Percentiles rank a stretch among this genome's conserved stretches.
Evolutionary conservation across 2,113 vertebrate species (phyloP).

Genomic region (Bambusicola thoracicus): DNA sequence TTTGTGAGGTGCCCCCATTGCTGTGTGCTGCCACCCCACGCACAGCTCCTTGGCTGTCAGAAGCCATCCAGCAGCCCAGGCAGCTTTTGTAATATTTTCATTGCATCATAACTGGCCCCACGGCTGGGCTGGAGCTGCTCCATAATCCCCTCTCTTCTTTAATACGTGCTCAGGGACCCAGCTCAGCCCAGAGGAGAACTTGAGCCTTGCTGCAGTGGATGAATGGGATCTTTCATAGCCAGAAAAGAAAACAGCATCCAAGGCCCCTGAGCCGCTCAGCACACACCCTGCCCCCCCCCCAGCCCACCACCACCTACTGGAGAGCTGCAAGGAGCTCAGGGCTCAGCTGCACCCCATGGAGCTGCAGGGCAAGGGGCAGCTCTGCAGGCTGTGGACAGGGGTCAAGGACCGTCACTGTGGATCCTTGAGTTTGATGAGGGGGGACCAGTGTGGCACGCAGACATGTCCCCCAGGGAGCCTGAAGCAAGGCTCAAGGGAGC

Average conservation of each 20-base stretch:
- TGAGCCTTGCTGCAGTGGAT: neutral
- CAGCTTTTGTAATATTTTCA: constrained; percentile 24
- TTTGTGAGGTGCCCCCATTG: neutral
- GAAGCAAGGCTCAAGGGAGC: neutral
- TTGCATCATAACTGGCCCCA: constrained; percentile 40
- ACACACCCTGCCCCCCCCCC: neutral
- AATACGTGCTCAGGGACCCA: constrained; percentile 11
- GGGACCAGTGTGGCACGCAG: accelerated
- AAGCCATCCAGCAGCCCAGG: neutral
- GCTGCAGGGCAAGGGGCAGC: neutral
- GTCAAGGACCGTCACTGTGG: accelerated
- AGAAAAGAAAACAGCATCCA: neutral
- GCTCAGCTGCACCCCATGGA: neutral
- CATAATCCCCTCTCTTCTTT: constrained; percentile 39
- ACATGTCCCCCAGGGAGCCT: neutral
- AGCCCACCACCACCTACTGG: accelerated
- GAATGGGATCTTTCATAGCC: constrained; percentile 55
- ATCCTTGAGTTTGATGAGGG: accelerated
- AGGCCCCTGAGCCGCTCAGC: neutral
- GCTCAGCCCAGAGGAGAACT: constrained; percentile 45
- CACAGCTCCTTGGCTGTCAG: neutral
- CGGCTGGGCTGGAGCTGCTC: neutral
- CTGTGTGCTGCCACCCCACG: neutral
- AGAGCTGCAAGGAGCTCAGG: neutral
- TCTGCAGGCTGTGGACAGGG: accelerated